A percentile compares a stretch with the other conserved stretches of the same genome.
phyloP scores from a whole-genome alignment of 2,113 vertebrate species.

The Gymnarchus niloticus region DNA sequence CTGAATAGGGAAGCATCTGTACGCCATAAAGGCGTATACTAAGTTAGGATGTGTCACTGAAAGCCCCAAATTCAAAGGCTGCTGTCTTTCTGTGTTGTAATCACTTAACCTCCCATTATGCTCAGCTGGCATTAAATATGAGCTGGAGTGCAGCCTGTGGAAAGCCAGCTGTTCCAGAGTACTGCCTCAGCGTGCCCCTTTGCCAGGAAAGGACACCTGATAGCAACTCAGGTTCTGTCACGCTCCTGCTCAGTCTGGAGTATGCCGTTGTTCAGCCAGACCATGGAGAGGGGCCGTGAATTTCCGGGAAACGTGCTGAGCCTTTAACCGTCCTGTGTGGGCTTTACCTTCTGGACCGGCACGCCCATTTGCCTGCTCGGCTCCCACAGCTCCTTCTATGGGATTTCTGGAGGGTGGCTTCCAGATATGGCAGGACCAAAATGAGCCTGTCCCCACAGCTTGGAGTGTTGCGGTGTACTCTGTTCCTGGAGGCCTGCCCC shows the following conservation, averaged over 20 bases:
- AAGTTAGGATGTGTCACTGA: not conserved
- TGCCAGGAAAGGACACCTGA: not conserved
- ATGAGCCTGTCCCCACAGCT: constrained; percentile 35
- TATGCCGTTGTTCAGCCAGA: not conserved
- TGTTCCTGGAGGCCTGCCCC: not conserved
- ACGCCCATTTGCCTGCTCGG: constrained; percentile 22
- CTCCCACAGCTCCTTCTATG: constrained; percentile 14
- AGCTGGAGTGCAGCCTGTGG: not conserved
- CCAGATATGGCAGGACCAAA: constrained; percentile 45
- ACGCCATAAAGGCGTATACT: not conserved
- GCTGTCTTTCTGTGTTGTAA: not conserved
- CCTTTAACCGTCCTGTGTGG: not conserved
- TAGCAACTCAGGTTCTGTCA: not conserved
- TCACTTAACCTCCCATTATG: not conserved
- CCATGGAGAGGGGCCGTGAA: not conserved
- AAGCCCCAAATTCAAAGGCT: not conserved
- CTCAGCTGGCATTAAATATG: not conserved
- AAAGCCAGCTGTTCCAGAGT: not conserved
- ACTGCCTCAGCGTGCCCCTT: not conserved
- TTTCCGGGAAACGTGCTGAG: constrained; percentile 19
- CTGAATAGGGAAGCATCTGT: too few species aligned
- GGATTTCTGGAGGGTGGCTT: not conserved
- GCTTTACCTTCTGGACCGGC: constrained; percentile 34
- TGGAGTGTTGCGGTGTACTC: too few species aligned
- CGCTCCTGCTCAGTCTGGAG: not conserved